Percentiles rank a stretch among this genome's conserved stretches.
Evolutionary conservation across 2,888 invertebrate genomes (phyloP).

Genomic region (Sphecodes monilicornis): DNA sequence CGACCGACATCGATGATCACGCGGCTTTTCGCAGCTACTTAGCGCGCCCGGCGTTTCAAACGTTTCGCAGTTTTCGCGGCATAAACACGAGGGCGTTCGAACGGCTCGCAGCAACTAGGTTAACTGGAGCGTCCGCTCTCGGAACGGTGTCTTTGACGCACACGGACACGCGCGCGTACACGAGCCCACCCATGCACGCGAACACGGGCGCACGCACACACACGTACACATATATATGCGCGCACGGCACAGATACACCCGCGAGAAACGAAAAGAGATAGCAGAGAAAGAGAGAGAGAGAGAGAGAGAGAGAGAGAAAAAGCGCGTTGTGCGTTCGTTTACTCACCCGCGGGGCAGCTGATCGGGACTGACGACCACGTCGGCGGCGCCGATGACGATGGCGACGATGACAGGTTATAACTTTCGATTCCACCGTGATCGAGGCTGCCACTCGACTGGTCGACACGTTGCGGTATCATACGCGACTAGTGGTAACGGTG

Average conservation of each 20-base stretch:
- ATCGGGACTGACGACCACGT: constrained; percentile 48
- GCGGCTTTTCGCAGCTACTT: not conserved
- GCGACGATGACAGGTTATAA: constrained; percentile 59
- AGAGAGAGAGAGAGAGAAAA: not conserved
- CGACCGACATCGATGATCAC: not conserved
- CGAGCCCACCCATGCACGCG: not conserved
- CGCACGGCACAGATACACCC: not conserved
- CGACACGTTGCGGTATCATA: constrained; percentile 57
- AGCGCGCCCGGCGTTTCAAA: constrained; percentile 38
- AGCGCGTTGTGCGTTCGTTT: not conserved
- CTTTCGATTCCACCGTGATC: constrained; percentile 61
- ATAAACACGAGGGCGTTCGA: constrained; percentile 63
- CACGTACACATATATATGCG: not conserved
- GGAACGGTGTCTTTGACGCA: not conserved
- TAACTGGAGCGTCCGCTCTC: constrained; percentile 35
- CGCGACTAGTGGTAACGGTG: constrained; percentile 31
- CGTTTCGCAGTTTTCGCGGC: constrained; percentile 55
- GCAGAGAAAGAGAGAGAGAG: not conserved
- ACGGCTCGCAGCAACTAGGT: constrained; percentile 57
- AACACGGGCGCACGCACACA: not conserved
- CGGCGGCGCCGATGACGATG: constrained; percentile 55
- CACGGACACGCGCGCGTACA: not conserved
- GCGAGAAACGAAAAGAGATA: not conserved
- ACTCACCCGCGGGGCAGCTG: constrained; percentile 49
- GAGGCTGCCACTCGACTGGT: constrained; percentile 50